Conservation (phyloP, 2,113 vertebrate genomes). For the Pachyramphus minor region DNA sequence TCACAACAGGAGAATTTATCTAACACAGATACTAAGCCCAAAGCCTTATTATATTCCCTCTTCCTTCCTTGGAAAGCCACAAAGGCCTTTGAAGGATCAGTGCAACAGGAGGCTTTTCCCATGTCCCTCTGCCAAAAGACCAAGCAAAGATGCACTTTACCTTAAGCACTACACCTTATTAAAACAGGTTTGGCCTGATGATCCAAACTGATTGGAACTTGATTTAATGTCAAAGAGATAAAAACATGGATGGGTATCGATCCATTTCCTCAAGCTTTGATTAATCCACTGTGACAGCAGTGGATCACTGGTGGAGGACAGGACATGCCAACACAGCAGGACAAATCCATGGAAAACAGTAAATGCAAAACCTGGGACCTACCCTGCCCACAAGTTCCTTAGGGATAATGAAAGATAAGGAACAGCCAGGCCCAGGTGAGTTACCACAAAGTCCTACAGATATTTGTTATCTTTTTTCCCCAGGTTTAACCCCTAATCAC, state of each 20-base stretch:
- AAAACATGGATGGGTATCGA: fast-evolving
- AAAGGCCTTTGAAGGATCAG: background rate
- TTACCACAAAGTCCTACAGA: background rate
- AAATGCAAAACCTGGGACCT: background rate
- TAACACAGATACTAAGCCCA: background rate
- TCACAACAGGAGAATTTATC: background rate
- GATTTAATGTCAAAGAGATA: background rate
- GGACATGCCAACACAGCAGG: background rate
- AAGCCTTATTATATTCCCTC: background rate
- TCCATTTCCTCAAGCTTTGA: background rate
- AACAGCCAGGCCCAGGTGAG: background rate
- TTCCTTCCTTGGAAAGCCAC: constrained; percentile 20
- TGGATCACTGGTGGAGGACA: background rate
- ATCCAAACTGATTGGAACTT: background rate
- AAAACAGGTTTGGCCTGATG: background rate
- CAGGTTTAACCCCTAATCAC: background rate
- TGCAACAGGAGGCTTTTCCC: background rate
- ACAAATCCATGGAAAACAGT: background rate
- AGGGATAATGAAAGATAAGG: background rate
- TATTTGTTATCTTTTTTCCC: background rate
- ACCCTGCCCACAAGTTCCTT: fast-evolving
- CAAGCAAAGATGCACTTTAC: background rate
- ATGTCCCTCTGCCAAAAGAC: background rate
- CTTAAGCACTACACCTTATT: background rate
- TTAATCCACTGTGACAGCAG: background rate